phyloP scores from a whole-genome alignment of 53 echinoderm and acorn worm genomes.

The Paracentrotus lividus region DNA sequence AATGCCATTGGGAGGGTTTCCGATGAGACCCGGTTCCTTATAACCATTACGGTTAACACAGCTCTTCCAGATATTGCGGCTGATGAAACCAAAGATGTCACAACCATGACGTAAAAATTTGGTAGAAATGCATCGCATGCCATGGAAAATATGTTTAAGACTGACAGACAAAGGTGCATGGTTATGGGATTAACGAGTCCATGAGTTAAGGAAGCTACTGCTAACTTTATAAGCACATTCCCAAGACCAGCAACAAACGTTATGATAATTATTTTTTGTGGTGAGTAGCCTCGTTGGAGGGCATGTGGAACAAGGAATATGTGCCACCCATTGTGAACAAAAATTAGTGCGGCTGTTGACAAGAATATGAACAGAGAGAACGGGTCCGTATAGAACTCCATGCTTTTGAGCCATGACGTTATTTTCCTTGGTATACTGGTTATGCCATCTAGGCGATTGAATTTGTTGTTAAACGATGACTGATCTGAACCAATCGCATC shows the following conservation, averaged over 20 bases:
- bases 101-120: not conserved
- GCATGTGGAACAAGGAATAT: not conserved
- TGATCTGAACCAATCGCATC: not conserved
- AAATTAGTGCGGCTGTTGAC: not conserved
- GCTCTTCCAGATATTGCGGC: not conserved
- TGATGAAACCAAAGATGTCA: not conserved
- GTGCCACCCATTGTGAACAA: slow-evolving; percentile 10
- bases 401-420: not conserved
- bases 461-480: not conserved
- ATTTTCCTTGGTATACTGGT: not conserved
- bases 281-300: not conserved
- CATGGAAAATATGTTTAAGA: not conserved
- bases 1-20: not conserved
- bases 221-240: not conserved
- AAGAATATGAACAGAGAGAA: not conserved
- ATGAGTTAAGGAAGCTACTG: not conserved
- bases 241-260: slow-evolving; percentile 7
- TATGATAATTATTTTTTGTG: not conserved
- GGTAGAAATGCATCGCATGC: not conserved
- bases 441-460: not conserved
- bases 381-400: not conserved
- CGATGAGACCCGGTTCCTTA: not conserved
- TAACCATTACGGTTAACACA: not conserved
- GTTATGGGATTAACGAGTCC: not conserved
- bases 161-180: not conserved